Evolutionary conservation across 1,140 invertebrate genomes (phyloP).

Genomic region (Camponotus floridanus): DNA sequence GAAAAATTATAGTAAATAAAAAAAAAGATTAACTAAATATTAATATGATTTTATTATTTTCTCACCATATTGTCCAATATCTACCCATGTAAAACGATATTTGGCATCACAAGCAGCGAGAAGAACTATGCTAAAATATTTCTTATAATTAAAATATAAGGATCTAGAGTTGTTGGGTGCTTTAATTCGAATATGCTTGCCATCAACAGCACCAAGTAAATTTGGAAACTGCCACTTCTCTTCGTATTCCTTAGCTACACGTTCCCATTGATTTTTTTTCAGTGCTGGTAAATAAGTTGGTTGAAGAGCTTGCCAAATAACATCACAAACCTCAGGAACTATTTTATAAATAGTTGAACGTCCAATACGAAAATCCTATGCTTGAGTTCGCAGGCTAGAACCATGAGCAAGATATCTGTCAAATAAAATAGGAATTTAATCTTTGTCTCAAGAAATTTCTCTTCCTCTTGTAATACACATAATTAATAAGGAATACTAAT

Average conservation of each 20-base stretch:
- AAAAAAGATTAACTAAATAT: too few relatives aligned
- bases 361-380: conserved; percentile 22
- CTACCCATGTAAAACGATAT: conserved; percentile 77
- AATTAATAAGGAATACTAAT: neutral
- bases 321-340: conserved; percentile 12
- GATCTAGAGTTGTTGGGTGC: conserved; percentile 73
- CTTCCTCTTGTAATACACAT: too few relatives aligned
- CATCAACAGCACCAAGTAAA: conserved; percentile 57
- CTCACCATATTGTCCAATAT: conserved; percentile 75
- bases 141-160: conserved; percentile 81
- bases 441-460: too few relatives aligned
- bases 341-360: conserved; percentile 27
- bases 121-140: conserved; percentile 72
- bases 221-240: conserved; percentile 54
- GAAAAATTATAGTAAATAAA: too few relatives aligned
- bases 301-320: conserved; percentile 14
- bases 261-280: conserved; percentile 13
- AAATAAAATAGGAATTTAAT: too few relatives aligned
- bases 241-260: conserved; percentile 33
- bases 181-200: conserved; percentile 73
- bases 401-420: conserved; percentile 18
- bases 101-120: conserved; percentile 77
- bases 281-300: conserved; percentile 3
- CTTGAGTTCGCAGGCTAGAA: conserved; percentile 10
- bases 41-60: conserved; percentile 31